Conservation (phyloP, 1,140 invertebrate species). For the Drosophila suzukii region DNA sequence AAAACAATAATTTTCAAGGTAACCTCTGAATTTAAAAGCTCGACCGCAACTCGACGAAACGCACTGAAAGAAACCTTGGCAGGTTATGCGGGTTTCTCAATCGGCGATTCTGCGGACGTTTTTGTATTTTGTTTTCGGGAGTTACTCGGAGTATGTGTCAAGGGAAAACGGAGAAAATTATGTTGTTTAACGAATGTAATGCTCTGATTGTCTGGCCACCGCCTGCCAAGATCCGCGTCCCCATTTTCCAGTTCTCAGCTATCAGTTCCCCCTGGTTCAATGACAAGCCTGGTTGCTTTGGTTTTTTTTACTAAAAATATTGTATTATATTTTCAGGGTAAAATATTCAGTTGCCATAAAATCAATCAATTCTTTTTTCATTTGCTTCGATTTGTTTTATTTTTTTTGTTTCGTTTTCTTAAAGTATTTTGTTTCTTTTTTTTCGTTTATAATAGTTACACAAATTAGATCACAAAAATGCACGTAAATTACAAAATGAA, state of each 20-base stretch:
- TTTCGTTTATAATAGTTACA: conserved; percentile 80
- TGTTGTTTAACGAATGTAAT: conserved; percentile 20
- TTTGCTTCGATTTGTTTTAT: conserved; percentile 36
- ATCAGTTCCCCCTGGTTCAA: not conserved
- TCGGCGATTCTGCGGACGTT: conserved; percentile 27
- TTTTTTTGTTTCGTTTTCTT: conserved; percentile 59
- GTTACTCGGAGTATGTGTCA: conserved; percentile 36
- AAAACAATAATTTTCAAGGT: conserved; percentile 44
- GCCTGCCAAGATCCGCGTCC: conserved; percentile 19
- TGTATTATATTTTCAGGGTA: conserved; percentile 55
- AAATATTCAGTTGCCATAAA: conserved; percentile 71
- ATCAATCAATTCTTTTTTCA: conserved; percentile 59
- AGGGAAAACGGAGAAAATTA: conserved; percentile 37
- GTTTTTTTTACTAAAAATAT: conserved; percentile 65
- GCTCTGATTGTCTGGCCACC: conserved; percentile 6
- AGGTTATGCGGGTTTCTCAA: conserved; percentile 27
- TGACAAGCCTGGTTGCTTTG: conserved; percentile 28
- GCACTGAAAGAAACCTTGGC: conserved; percentile 28
- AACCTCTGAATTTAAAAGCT: conserved; percentile 37
- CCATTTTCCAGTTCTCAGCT: not conserved
- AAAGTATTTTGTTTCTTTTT: conserved; percentile 56
- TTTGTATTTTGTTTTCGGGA: conserved; percentile 35
- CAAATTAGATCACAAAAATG: conserved; percentile 83
- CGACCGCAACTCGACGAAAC: conserved; percentile 3
- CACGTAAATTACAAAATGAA: conserved; percentile 79